phyloP scores from a whole-genome alignment of 2,888 invertebrate genomes.

The Punctoribates punctum region DNA sequence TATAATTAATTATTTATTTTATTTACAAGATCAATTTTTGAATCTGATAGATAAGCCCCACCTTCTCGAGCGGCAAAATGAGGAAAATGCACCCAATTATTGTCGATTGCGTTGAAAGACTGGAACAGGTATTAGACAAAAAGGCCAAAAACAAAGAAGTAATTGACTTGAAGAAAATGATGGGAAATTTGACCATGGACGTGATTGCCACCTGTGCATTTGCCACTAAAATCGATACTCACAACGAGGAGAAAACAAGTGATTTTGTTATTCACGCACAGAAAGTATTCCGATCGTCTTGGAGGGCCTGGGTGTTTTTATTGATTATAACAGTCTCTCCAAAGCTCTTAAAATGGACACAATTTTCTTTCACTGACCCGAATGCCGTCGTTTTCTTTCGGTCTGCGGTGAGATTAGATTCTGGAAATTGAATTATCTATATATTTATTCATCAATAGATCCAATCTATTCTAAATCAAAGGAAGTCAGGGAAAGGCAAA shows the following conservation, averaged over 20 bases:
- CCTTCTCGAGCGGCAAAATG: conserved; percentile 22
- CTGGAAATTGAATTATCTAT: no score
- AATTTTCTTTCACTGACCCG: no score
- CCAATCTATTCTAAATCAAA: no score
- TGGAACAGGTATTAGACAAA: neutral
- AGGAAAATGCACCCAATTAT: conserved; percentile 6
- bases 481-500: no score
- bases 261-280: neutral
- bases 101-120: neutral
- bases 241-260: neutral
- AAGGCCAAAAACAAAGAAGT: neutral
- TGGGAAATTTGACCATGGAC: conserved; percentile 1
- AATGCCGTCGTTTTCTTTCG: no score
- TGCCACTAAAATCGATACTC: neutral
- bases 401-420: no score
- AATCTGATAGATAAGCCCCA: neutral
- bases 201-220: conserved; percentile 28
- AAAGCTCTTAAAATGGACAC: no score
- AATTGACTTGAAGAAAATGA: neutral
- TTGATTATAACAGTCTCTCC: no score
- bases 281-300: neutral
- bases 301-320: neutral
- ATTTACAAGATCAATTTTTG: neutral
- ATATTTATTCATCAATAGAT: no score
- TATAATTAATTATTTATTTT: neutral